A percentile compares a stretch with the other conserved stretches of the same genome.
These are phyloP conservation scores for Psittacula cyanocephala DNA, from an alignment of 2,113 vertebrate species.

Conservation along the genomic window DNA sequence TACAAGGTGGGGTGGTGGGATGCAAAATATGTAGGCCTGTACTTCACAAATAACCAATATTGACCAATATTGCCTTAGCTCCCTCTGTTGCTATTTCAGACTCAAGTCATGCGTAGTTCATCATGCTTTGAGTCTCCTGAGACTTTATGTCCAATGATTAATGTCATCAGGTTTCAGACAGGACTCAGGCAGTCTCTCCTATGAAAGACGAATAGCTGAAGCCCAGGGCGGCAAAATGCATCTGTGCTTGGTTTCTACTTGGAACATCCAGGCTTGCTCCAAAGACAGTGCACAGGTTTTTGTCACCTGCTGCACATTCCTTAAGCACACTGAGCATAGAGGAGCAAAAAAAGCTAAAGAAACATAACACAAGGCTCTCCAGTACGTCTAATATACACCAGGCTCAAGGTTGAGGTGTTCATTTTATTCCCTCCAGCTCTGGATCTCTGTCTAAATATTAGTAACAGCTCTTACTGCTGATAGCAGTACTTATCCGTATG, in stretches of 20 bases:
- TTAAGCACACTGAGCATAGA: neutral
- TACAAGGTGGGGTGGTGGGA: neutral
- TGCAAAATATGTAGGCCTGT: neutral
- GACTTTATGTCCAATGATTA: neutral
- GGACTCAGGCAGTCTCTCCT: neutral
- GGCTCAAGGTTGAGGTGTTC: neutral
- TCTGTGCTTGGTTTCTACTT: neutral
- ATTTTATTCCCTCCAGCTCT: neutral
- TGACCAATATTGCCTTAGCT: neutral
- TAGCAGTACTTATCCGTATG: neutral
- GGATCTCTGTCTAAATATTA: neutral
- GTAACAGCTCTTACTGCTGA: neutral
- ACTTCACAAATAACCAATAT: neutral
- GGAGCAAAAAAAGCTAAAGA: neutral
- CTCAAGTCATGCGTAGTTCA: neutral
- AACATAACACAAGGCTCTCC: neutral
- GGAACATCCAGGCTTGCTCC: neutral
- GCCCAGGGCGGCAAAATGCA: neutral
- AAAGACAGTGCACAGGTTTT: neutral
- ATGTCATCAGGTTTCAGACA: neutral
- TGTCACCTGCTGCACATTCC: neutral
- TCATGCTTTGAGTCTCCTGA: neutral
- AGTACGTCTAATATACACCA: neutral
- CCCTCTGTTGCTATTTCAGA: neutral
- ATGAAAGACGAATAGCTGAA: neutral